A percentile compares a stretch with the other conserved stretches of the same genome.
Evolutionary conservation across 2,888 invertebrate species (phyloP).

Genomic region (Anarsia innoxiella): DNA sequence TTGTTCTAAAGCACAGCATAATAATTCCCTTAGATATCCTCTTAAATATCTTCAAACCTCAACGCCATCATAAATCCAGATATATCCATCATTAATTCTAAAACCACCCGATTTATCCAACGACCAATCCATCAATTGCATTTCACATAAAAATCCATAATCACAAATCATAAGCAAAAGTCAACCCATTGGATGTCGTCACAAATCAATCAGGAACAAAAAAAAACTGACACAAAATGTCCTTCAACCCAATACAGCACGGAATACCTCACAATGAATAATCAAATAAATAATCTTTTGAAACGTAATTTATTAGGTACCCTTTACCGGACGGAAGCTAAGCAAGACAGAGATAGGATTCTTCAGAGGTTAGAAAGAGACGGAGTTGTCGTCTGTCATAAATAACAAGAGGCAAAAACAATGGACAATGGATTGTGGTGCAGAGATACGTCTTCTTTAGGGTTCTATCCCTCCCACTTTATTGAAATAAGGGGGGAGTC

Average conservation of each 20-base stretch:
- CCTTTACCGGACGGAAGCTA: conserved; percentile 67
- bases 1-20: no score
- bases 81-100: no score
- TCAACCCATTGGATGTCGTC: conserved; percentile 30
- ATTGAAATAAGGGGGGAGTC: conserved; percentile 25
- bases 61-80: no score
- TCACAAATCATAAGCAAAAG: conserved; percentile 6
- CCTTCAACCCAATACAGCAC: conserved; percentile 68
- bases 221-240: conserved; percentile 45
- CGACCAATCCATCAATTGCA: no score
- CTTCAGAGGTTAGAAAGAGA: conserved; percentile 37
- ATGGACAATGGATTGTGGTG: conserved; percentile 72
- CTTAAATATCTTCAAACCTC: no score
- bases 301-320: conserved; percentile 67
- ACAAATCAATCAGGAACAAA: conserved; percentile 60
- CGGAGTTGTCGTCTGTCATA: conserved; percentile 62
- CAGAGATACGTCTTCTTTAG: conserved; percentile 72
- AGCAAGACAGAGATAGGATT: conserved; percentile 34
- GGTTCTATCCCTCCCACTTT: conserved; percentile 27
- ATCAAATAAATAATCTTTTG: conserved; percentile 74
- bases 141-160: conserved; percentile 4
- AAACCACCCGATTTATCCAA: no score
- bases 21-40: no score
- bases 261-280: conserved; percentile 61
- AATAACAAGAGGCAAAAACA: conserved; percentile 73